Conservation (phyloP, 2,888 invertebrate species). For the Coremacera marginata region DNA sequence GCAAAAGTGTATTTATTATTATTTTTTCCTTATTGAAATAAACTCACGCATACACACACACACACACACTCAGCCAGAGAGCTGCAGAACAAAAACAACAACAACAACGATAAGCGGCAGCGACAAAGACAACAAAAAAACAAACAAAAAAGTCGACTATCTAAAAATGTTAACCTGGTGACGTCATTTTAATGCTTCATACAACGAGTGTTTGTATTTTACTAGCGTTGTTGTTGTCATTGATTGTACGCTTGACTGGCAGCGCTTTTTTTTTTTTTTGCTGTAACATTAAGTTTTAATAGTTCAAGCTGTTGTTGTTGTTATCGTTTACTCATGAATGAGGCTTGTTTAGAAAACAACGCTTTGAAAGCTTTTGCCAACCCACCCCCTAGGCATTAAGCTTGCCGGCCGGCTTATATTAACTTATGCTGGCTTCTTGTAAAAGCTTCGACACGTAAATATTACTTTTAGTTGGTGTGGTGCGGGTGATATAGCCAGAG, state of each 20-base stretch:
- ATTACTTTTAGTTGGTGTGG: too few species aligned
- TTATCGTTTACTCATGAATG: too few species aligned
- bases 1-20: conserved; percentile 48
- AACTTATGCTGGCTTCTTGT: too few species aligned
- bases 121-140: background rate
- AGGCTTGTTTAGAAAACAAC: too few species aligned
- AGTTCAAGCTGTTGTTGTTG: background rate
- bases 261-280: background rate
- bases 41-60: background rate
- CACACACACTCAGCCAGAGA: too few species aligned
- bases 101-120: background rate
- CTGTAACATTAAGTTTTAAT: background rate
- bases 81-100: background rate
- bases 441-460: too few species aligned
- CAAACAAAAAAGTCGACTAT: background rate
- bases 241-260: background rate
- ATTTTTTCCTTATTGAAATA: background rate
- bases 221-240: conserved; percentile 5
- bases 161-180: too few species aligned
- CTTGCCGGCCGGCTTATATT: too few species aligned
- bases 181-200: too few species aligned
- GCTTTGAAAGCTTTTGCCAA: too few species aligned
- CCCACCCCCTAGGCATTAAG: too few species aligned
- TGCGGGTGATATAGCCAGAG: too few species aligned
- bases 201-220: background rate